Evolutionary conservation across 1,140 invertebrate genomes (phyloP).

Genomic region (Philaenus spumarius): DNA sequence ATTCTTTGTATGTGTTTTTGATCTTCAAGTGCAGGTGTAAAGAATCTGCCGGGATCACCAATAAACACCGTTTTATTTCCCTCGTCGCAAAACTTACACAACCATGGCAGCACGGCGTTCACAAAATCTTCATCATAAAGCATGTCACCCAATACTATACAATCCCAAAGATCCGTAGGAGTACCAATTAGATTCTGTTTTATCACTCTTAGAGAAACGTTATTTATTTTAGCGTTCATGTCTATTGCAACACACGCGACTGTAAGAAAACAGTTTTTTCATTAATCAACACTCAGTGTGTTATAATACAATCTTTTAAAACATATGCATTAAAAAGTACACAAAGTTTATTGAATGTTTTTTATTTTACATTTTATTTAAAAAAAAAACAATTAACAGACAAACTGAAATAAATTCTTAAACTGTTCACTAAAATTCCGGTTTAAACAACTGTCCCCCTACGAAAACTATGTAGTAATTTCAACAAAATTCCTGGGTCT

Average conservation of each 20-base stretch:
- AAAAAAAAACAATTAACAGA: too few species aligned
- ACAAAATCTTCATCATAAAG: constrained; percentile 49
- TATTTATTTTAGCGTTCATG: constrained; percentile 45
- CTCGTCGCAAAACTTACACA: constrained; percentile 30
- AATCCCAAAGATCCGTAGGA: constrained; percentile 31
- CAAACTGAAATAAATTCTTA: too few species aligned
- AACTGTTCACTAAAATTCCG: too few species aligned
- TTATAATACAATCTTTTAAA: too few species aligned
- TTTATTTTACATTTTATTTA: too few species aligned
- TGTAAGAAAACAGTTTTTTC: constrained; percentile 36
- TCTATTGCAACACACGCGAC: constrained; percentile 40
- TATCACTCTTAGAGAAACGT: constrained; percentile 34
- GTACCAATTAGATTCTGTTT: constrained; percentile 39
- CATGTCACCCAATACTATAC: constrained; percentile 48
- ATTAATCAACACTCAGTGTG: too few species aligned
- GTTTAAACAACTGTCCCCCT: too few species aligned
- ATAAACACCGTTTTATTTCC: constrained; percentile 38
- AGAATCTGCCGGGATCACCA: constrained; percentile 38
- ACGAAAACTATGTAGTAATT: too few species aligned
- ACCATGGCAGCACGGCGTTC: constrained; percentile 41
- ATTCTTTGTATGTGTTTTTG: background rate
- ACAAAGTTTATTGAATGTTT: too few species aligned
- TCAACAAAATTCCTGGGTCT: too few species aligned
- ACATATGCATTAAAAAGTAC: too few species aligned
- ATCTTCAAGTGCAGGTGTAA: background rate